Evolutionary conservation across 2,797 vertebrate species (phyloP).

Genomic region (Chromis chromis): DNA sequence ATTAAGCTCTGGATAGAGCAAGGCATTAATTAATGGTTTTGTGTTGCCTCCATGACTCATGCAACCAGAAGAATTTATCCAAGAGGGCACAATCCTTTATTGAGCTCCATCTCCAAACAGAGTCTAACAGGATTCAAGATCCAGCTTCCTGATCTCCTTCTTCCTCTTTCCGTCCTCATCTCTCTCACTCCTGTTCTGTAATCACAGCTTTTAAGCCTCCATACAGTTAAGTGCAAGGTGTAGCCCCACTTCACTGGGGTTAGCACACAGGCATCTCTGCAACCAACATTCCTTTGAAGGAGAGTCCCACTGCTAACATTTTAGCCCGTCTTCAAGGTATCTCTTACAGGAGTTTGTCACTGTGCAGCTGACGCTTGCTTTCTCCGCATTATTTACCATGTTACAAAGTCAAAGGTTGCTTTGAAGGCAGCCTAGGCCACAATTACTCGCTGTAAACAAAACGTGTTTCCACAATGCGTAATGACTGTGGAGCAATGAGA

Average conservation of each 20-base stretch:
- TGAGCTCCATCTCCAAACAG: slow-evolving; percentile 35
- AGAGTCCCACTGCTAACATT: slow-evolving; percentile 42
- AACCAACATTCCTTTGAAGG: slow-evolving; percentile 65
- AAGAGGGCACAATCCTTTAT: slow-evolving; percentile 26
- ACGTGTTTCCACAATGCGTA: slow-evolving; percentile 64
- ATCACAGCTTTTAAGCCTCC: slow-evolving; percentile 66
- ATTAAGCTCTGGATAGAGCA: slow-evolving; percentile 36
- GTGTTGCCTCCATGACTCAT: slow-evolving; percentile 45
- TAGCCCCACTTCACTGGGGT: slow-evolving; percentile 50
- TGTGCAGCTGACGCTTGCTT: slow-evolving; percentile 51
- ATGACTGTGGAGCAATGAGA: slow-evolving; percentile 70
- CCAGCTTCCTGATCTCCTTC: slow-evolving; percentile 39
- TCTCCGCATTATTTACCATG: slow-evolving; percentile 63
- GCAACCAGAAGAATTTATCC: slow-evolving; percentile 35
- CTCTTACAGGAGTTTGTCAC: slow-evolving; percentile 44
- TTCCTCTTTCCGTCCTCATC: slow-evolving; percentile 38
- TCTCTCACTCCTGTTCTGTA: slow-evolving; percentile 62
- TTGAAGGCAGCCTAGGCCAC: slow-evolving; percentile 79
- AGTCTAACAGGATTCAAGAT: slow-evolving; percentile 40
- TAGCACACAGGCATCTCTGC: slow-evolving; percentile 57
- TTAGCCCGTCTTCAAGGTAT: slow-evolving; percentile 31
- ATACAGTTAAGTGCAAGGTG: slow-evolving; percentile 76
- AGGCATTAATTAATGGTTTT: slow-evolving; percentile 43
- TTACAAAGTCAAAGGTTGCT: slow-evolving; percentile 66
- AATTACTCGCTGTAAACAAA: slow-evolving; percentile 84